Evolutionary conservation across 1,140 invertebrate genomes (phyloP), one percentile per base, ranked within the genome.

Genomic region (Bombus terrestris): DNA sequence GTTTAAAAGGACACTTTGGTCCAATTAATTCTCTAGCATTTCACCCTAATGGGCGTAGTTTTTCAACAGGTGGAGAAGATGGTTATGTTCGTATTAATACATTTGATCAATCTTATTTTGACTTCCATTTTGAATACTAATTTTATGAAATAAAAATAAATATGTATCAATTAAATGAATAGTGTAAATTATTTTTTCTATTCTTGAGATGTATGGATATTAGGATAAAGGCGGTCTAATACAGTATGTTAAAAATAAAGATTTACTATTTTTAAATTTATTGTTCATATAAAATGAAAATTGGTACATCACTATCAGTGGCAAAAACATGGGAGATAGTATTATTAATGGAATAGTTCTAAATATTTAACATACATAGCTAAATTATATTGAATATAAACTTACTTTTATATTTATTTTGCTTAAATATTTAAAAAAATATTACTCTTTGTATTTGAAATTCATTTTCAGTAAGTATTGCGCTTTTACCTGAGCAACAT

Each of bases 1-100:
- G 99, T 80, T 97, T 99, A 0, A 99, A 99, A 95, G 99, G 99
- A 75, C 99, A 99, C 96, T 99, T 99, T 94, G 99, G 99, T 91
- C 99, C 99, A 2, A 99, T 99, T 91, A 99, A 99, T 96, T 99
- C 98, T 94, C 96, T 99, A 79, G 98, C 98, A 71, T 99, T 99
- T 95, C 99, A 99, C 96, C 99, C 99, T 22, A 98, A 99, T 96
- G 99, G 99, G 64, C 98, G 98, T 93, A 98, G 98, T 94, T 99
- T 99, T 94, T 98, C 98, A 78, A 99, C 98, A 88, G 99, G 99
- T 68, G 99, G 99, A 93, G 99, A 99, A 96, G 99, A 99, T 95
- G 99, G 99, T 96, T 99, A 99, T 95, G 97, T 99, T 43, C 96
- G 99, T 93, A 97, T 99, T 76, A 99, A 99, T 94, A 97, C 97